Evolutionary conservation across 2,888 invertebrate species (phyloP), one percentile per base, ranked within the genome.

Genomic region (Amaurobius ferox): DNA sequence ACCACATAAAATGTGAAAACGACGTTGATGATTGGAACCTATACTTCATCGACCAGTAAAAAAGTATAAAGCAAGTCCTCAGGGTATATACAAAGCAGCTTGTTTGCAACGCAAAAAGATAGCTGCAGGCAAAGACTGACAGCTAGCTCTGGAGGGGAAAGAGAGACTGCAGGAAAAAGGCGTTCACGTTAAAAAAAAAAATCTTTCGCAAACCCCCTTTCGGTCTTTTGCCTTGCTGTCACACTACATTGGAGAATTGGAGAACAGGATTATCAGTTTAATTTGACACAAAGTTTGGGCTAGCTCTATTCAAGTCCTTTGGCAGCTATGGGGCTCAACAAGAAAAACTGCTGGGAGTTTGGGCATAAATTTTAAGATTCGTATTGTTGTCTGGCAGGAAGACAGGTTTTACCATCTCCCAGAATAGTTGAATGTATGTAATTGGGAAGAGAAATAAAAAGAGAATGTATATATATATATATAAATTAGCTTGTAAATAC

Each of bases 91-190:
- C 66, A 13, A 29, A 30, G 30, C 28, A 28, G 66, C 62, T 28
- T 66, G 66, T 66, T 66, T 66, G 66, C 66, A 1, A 30, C 66
- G n/a, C 48, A 48, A 48, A 35, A 48, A 66, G 7, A 30, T 28
- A 30, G n/a, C 66, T 19, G n/a, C 66, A 19, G 66, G 30, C 28
- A 11, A 66, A 16, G 16, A 30, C n/a, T 66, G 66, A 66, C 66
- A 66, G 66, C 30, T 66, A 9, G 1, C 30, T n/a, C n/a, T n/a
- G n/a, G n/a, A n/a, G n/a, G n/a, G n/a, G n/a, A n/a, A n/a, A n/a
- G n/a, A n/a, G n/a, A n/a, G n/a, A n/a, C n/a, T n/a, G n/a, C n/a
- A 28, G 29, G 28, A 29, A 30, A 66, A 66, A 66, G 66, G 30
- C 29, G 30, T 66, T 66, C 16, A 30, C 29, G 30, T 66, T 66